Evolutionary conservation across 2,797 vertebrate genomes (phyloP).

Genomic region (Amniataba percoides): DNA sequence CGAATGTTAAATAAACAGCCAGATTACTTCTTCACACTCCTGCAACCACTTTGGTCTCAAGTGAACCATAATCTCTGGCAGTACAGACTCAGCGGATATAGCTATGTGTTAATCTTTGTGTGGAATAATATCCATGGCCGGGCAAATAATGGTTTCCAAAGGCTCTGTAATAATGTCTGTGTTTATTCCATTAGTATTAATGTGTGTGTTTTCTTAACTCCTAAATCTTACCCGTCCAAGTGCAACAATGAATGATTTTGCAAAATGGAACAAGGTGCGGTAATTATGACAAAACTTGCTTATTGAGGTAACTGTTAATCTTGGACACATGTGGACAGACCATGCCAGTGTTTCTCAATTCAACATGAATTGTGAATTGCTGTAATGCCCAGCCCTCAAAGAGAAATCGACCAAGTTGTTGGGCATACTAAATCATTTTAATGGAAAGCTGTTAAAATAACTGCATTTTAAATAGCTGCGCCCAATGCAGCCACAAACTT

Average conservation of each 20-base stretch:
- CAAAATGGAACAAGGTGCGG: slow-evolving; percentile 74
- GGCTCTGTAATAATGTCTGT: slow-evolving; percentile 60
- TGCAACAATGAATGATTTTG: slow-evolving; percentile 67
- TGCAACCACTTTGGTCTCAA: slow-evolving; percentile 75
- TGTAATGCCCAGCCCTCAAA: neutral
- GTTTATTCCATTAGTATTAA: slow-evolving; percentile 69
- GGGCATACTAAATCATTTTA: slow-evolving; percentile 31
- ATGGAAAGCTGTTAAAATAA: slow-evolving; percentile 29
- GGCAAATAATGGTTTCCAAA: slow-evolving; percentile 65
- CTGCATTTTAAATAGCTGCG: slow-evolving; percentile 36
- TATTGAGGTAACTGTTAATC: slow-evolving; percentile 72
- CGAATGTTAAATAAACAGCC: slow-evolving; percentile 76
- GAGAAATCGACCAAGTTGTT: slow-evolving; percentile 34
- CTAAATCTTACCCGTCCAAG: slow-evolving; percentile 66
- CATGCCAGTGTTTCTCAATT: slow-evolving; percentile 45
- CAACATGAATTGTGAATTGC: slow-evolving; percentile 36
- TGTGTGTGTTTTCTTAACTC: slow-evolving; percentile 61
- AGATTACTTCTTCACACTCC: slow-evolving; percentile 78
- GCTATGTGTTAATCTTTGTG: slow-evolving; percentile 58
- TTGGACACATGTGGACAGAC: slow-evolving; percentile 52
- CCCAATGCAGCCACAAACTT: slow-evolving; percentile 22
- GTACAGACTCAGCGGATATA: slow-evolving; percentile 53
- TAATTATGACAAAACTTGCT: slow-evolving; percentile 59
- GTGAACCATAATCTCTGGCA: slow-evolving; percentile 71
- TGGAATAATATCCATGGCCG: slow-evolving; percentile 63